Percentiles rank a stretch among this genome's conserved stretches.
phyloP scores from a whole-genome alignment of 2,113 vertebrate genomes.

The Percina caprodes region DNA sequence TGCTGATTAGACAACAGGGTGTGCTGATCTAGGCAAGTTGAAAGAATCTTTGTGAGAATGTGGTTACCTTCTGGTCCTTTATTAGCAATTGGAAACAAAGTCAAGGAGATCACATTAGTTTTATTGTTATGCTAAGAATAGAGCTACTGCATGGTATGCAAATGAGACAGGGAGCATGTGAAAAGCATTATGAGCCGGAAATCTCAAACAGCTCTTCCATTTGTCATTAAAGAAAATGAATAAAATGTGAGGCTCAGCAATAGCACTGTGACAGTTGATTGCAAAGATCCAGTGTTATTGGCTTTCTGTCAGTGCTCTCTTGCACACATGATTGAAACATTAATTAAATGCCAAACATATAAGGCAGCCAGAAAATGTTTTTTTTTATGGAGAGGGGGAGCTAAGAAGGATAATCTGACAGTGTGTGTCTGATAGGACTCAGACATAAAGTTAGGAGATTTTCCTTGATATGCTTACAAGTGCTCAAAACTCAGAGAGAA shows the following conservation, averaged over 20 bases:
- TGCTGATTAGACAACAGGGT: constrained; percentile 58
- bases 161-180: constrained; percentile 43
- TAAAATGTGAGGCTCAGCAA: constrained; percentile 26
- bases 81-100: constrained; percentile 62
- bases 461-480: constrained; percentile 25
- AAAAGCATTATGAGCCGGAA: constrained; percentile 33
- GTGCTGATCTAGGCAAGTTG: constrained; percentile 67
- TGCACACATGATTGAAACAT: constrained; percentile 61
- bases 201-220: constrained; percentile 34
- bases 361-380: constrained; percentile 42
- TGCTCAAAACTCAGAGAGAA: constrained; percentile 4
- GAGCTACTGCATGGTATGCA: constrained; percentile 43
- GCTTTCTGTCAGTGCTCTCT: constrained; percentile 57
- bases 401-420: constrained; percentile 53
- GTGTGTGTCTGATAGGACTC: constrained; percentile 54
- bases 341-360: constrained; percentile 72
- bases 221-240: constrained; percentile 40
- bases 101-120: constrained; percentile 50
- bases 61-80: constrained; percentile 59
- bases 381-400: constrained; percentile 47
- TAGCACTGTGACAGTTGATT: constrained; percentile 58
- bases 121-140: constrained; percentile 47
- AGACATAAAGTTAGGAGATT: constrained; percentile 18
- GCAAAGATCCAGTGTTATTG: constrained; percentile 60
- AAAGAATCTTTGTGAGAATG: constrained; percentile 62